Evolutionary conservation across 2,797 vertebrate species (phyloP), one percentile per base, ranked within the genome.

Genomic region (Hemitrygon akajei): DNA sequence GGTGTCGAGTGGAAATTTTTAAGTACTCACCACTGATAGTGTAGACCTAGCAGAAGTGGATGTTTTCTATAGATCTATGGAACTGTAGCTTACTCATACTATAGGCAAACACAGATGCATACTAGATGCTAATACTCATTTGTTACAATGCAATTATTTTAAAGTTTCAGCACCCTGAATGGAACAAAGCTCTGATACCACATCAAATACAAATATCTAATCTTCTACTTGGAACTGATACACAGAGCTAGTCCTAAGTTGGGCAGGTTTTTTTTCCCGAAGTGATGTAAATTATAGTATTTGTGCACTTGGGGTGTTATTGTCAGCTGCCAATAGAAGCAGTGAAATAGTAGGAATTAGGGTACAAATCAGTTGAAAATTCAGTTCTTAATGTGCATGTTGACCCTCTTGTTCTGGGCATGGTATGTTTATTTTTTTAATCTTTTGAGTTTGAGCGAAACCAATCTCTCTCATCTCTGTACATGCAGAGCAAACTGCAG

Each of bases 351-450:
- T 93, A 58, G 91, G 69, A 93, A 75, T 71, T 30, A 93, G 71
- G 37, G 91, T 27, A 56, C 47, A 93, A 58, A 56, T 75, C 71
- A 92, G 34, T 92, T 92, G 69, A 73, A 92, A 93, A 37, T 63
- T 93, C 25, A 76, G 91, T 93, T 76, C 34, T 76, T 58, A 76
- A 71, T 75, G 69, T 93, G 91, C 91, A 93, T 93, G 91, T 93
- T 93, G 91, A 93, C 69, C 91, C 91, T 76, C 69, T 76, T 76
- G 91, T 93, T 93, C 73, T 93, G 91, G 73, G 86, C n/a, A 93
- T 14, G 30, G 91, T 93, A 89, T 89, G 37, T 58, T 93, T 56
- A 75, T 92, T 75, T 76, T 56, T 56, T 91, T 75, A 5, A 76
- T 47, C 20, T 2, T 89, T 69, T 66, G 60, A 92, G 71, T 92